Conservation (phyloP, 2,113 vertebrate species). For the Platysteira castanea region DNA sequence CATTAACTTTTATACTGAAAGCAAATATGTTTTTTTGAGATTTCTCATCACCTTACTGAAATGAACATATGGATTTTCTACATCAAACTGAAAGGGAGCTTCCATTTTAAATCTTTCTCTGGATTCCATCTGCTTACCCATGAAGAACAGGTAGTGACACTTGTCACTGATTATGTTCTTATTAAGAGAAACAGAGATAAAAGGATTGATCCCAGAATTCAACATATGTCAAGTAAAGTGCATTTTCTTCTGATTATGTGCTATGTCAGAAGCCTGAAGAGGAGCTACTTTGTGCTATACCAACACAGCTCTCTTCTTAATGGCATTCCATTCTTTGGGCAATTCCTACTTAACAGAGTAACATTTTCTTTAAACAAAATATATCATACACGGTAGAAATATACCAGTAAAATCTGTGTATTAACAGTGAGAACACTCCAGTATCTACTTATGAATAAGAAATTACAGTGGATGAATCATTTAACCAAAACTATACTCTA, state of each 20-base stretch:
- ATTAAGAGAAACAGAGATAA: not conserved
- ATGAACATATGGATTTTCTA: slow-evolving; percentile 65
- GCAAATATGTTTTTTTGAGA: not conserved
- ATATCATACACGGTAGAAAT: not conserved
- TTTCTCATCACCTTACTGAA: slow-evolving; percentile 73
- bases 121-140: slow-evolving; percentile 78
- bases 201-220: not conserved
- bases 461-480: not conserved
- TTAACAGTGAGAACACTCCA: not conserved
- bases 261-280: slow-evolving; percentile 75
- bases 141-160: not conserved
- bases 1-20: not conserved
- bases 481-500: not conserved
- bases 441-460: not conserved
- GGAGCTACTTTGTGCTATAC: slow-evolving; percentile 78
- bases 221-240: slow-evolving; percentile 72
- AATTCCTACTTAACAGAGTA: slow-evolving; percentile 70
- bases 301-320: slow-evolving; percentile 75
- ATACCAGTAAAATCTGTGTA: not conserved
- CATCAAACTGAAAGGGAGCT: slow-evolving; percentile 68
- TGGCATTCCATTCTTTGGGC: slow-evolving; percentile 75
- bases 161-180: not conserved
- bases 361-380: not conserved
- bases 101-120: slow-evolving; percentile 73
- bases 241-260: slow-evolving; percentile 74